Evolutionary conservation across 2,797 vertebrate genomes (phyloP).

Genomic region (Hydrolagus colliei): DNA sequence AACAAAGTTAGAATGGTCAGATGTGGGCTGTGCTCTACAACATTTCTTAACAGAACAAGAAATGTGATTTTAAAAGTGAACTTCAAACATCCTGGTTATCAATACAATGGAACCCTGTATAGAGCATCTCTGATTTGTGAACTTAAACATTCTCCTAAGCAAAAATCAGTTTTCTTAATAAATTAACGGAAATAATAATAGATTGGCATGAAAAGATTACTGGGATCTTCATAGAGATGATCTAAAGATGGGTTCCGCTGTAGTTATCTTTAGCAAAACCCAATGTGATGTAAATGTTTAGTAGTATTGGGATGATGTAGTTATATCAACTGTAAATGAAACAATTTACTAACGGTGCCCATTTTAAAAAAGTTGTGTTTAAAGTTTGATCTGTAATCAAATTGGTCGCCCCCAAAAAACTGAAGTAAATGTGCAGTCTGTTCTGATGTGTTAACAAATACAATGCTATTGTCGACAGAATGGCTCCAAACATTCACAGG

Average conservation of each 20-base stretch:
- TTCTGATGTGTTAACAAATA: slow-evolving; percentile 32
- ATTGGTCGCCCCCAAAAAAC: slow-evolving; percentile 17
- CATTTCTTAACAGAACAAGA: slow-evolving; percentile 40
- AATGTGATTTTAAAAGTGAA: slow-evolving; percentile 36
- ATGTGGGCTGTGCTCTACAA: slow-evolving; percentile 71
- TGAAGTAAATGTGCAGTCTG: slow-evolving; percentile 24
- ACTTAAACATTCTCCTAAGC: slow-evolving; percentile 8
- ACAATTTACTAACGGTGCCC: slow-evolving; percentile 17
- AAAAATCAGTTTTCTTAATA: slow-evolving; percentile 17
- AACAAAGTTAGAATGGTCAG: slow-evolving; percentile 68
- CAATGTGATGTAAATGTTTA: slow-evolving; percentile 32
- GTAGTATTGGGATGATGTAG: slow-evolving; percentile 32
- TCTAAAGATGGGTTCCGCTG: slow-evolving; percentile 30
- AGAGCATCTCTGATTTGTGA: slow-evolving; percentile 30
- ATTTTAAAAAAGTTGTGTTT: slow-evolving; percentile 16
- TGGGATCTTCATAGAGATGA: slow-evolving; percentile 25
- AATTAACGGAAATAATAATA: neutral
- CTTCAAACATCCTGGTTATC: slow-evolving; percentile 27
- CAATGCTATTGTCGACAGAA: slow-evolving; percentile 24
- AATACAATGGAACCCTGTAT: slow-evolving; percentile 31
- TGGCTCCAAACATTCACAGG: slow-evolving; percentile 29
- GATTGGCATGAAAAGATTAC: slow-evolving; percentile 24
- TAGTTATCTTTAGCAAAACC: slow-evolving; percentile 25
- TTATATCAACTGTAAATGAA: slow-evolving; percentile 31
- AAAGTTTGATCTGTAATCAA: slow-evolving; percentile 19